Percentiles rank a stretch among this genome's conserved stretches.
phyloP scores from a whole-genome alignment of 2,888 invertebrate species.

The Hypomecis atomaria region DNA sequence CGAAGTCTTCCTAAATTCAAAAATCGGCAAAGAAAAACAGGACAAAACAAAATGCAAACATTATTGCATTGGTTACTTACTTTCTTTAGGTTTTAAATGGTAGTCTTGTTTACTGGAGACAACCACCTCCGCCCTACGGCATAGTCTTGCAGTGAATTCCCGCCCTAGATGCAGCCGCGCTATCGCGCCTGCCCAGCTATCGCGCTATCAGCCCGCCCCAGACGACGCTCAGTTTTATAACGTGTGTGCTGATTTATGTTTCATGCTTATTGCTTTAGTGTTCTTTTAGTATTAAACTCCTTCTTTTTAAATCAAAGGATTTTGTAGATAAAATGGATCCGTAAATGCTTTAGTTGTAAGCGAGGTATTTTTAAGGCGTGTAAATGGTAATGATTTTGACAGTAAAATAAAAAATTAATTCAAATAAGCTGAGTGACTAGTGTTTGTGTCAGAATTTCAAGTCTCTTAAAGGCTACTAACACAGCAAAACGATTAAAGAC shows the following conservation, averaged over 20 bases:
- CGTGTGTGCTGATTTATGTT: slow-evolving; percentile 51
- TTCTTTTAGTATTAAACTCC: slow-evolving; percentile 20
- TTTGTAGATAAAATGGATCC: background rate
- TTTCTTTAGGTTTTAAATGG: too few species aligned
- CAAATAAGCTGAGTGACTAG: too few species aligned
- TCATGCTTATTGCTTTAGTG: slow-evolving; percentile 48
- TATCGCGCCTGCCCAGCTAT: slow-evolving; percentile 67
- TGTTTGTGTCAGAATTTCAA: too few species aligned
- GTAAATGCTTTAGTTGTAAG: too few species aligned
- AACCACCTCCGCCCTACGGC: background rate
- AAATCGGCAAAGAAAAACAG: too few species aligned
- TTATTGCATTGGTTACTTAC: background rate
- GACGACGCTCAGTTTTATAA: slow-evolving; percentile 62
- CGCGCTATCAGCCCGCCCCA: slow-evolving; percentile 60
- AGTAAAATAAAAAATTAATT: too few species aligned
- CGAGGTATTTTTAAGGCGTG: too few species aligned
- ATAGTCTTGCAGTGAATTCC: slow-evolving; percentile 43
- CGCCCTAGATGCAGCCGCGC: slow-evolving; percentile 52
- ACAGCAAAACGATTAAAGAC: too few species aligned
- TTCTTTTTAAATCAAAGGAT: background rate
- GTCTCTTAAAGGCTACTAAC: too few species aligned
- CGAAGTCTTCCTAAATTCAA: too few species aligned
- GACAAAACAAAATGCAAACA: too few species aligned
- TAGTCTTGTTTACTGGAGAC: background rate
- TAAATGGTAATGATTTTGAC: too few species aligned